A percentile compares a stretch with the other conserved stretches of the same genome.
Conservation (phyloP, 2,888 invertebrate genomes). For the Volucella inanis region DNA sequence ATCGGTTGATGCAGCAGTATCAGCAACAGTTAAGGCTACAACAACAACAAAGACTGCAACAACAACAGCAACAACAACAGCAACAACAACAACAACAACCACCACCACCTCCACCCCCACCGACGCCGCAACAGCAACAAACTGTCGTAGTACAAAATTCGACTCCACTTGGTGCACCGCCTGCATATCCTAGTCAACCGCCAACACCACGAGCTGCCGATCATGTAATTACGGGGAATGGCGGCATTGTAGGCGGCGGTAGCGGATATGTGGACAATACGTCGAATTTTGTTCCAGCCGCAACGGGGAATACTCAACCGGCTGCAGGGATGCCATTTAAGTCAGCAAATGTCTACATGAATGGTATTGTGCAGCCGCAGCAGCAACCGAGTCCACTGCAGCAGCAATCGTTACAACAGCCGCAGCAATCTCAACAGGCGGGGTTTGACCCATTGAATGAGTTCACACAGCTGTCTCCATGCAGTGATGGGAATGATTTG, state of each 20-base stretch:
- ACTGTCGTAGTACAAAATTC: conserved; percentile 76
- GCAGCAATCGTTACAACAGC: conserved; percentile 48
- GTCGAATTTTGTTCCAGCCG: conserved; percentile 79
- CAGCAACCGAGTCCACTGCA: conserved; percentile 58
- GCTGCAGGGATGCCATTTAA: conserved; percentile 84
- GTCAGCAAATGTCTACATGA: conserved; percentile 81
- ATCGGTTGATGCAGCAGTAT: conserved; percentile 90
- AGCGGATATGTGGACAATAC: conserved; percentile 83
- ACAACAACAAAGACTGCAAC: conserved; percentile 77
- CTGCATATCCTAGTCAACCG: conserved; percentile 78
- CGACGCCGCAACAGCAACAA: conserved; percentile 72
- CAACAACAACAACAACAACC: conserved; percentile 76
- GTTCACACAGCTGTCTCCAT: conserved; percentile 82
- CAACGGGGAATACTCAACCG: conserved; percentile 83
- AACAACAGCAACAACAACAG: conserved; percentile 78
- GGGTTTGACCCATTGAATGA: conserved; percentile 76
- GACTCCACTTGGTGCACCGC: conserved; percentile 76
- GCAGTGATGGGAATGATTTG: conserved; percentile 76
- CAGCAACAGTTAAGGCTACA: conserved; percentile 85
- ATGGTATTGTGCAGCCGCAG: conserved; percentile 63
- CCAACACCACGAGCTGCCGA: conserved; percentile 75
- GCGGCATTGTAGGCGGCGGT: conserved; percentile 78
- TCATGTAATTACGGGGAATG: conserved; percentile 81
- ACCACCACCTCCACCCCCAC: conserved; percentile 77
- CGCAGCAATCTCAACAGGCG: conserved; percentile 47